Base-by-base conservation (phyloP, 1,140 invertebrate species). In the Drosophila kikkawai region DNA sequence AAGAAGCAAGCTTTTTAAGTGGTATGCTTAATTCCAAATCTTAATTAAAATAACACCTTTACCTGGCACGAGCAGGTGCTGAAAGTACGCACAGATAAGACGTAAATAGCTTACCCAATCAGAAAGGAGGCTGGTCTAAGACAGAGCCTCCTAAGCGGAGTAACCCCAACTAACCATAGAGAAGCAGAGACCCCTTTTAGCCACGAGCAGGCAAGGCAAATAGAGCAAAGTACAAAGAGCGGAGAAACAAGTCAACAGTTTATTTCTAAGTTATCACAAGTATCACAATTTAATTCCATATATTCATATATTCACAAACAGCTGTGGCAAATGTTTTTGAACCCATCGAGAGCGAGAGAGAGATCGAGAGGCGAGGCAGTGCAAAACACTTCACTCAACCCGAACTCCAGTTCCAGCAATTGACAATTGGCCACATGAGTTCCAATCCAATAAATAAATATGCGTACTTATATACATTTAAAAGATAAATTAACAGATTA, bases 251-350 rank as follows among this genome's bases (percentile, higher is more conserved):
- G 34, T 80, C 64, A 80, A 73, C 68, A 63, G 55, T 66, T 61
- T 82, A 63, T 66, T 61, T 45, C 64, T 34, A 73, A 63, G 56
- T 79, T 55, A 82, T 79, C 59, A 79, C 58, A 73, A 59, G 58
- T 60, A 58, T 64, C 53, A 56, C 53, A 56, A 39, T 56, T 56
- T 5, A 39, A 56, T 56, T 56, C 3, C 26, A 44, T 22, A 48
- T 42, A 56, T 58, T 36, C 29, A 12, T 45, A 47, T n/a, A 41
- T 32, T 42, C 75, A 82, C 75, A 78, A 86, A 75, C 82, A 86
- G 82, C 83, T 86, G 83, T 69, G 83, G 5, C 82, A 77, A 86
- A 76, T 86, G 79, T 71, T 87, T 86, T 64, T 32, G 15, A 74
- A 74, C 50, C 37, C 19, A 17, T 75, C 13, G 15, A 15, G 11